Base-by-base conservation (phyloP, 92 coral and sea anemone genomes). In the Desmophyllum pertusum region DNA sequence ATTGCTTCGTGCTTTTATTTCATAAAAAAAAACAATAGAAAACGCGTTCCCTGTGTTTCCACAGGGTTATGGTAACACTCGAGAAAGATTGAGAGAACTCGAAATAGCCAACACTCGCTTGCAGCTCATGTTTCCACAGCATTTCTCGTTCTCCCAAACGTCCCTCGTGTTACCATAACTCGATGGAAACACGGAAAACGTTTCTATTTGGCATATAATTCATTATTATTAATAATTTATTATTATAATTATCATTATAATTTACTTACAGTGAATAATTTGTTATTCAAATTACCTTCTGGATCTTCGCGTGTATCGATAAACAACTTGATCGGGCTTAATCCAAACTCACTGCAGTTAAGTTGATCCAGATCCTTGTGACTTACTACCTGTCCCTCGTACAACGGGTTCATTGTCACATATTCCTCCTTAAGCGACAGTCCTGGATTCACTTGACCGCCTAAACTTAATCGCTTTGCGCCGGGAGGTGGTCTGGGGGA, bases 391-490 rank as follows among this genome's bases (percentile, higher is more conserved):
- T 82, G 78, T 5, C 79, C 86, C 35, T 82, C 86, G 70, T 71
- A 82, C 6, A 82, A 52, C 29, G 86, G 86, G 40, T 82, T 82
- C 86, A 82, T 82, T 36, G 86, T 82, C 6, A 82, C 72, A 13
- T 38, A 42, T 10, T 82, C 79, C 19, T 82, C 86, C 19, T 29
- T 41, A 11, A 82, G 57, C 33, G 86, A 38, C 52, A 82, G 55
- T 18, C 52, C 86, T 57, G 86, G 86, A 35, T 82, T 82, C 42
- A 71, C 79, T 45, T 82, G 86, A 29, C 79, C 86, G 27, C 72
- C 55, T 5, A 82, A 13, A 35, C 86, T 82, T 27, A 70, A 46
- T 21, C 86, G 79, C 59, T 82, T 82, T 21, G 51, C n/a, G 10
- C 57, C 53, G 13, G 57, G 5, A 0, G 86, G 86, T n/a, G 86